Conservation (phyloP, 2,888 invertebrate species). For the Diadegma fenestrale region DNA sequence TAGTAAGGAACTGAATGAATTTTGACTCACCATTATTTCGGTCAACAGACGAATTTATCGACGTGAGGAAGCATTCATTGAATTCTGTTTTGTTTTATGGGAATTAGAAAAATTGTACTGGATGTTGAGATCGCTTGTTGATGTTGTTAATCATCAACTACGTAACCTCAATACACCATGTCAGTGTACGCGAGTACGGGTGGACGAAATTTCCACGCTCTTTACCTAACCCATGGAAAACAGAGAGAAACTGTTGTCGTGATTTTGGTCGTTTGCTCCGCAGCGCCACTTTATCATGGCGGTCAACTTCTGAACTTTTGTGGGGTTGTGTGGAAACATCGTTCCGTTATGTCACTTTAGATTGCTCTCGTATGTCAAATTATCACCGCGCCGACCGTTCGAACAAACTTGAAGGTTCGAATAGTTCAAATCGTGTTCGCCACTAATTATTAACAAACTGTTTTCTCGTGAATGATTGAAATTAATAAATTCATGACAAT, state of each 20-base stretch:
- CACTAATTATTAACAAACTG: not conserved
- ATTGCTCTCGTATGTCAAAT: not conserved
- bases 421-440: no score
- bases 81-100: not conserved
- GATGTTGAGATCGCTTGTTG: slow-evolving; percentile 21
- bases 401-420: no score
- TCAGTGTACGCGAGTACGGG: not conserved
- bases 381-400: not conserved
- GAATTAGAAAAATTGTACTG: not conserved
- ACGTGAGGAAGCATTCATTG: slow-evolving; percentile 6
- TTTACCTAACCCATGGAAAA: not conserved
- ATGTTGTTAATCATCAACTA: slow-evolving; percentile 32
- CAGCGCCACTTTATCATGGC: not conserved
- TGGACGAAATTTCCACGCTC: not conserved
- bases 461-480: not conserved
- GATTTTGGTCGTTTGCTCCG: not conserved
- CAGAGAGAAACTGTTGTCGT: not conserved
- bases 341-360: not conserved
- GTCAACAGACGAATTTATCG: not conserved
- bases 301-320: not conserved
- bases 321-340: not conserved
- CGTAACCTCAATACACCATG: slow-evolving; percentile 27
- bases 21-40: slow-evolving; percentile 14
- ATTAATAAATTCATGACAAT: not conserved
- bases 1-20: not conserved